Base-by-base conservation (phyloP, 2,888 invertebrate genomes). In the Muscina levida region DNA sequence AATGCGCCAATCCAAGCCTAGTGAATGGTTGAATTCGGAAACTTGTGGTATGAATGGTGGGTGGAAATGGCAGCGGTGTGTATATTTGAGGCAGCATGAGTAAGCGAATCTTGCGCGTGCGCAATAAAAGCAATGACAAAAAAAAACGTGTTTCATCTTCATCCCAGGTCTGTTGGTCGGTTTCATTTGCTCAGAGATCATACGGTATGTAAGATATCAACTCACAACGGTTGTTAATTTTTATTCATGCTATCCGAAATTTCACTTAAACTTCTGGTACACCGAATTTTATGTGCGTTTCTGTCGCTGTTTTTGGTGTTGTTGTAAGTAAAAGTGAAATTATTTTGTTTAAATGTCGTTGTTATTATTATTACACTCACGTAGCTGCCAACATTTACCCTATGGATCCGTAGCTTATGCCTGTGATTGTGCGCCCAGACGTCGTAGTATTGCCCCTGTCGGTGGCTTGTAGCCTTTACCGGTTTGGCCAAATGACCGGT, bases 251-350 rank as follows among this genome's bases (percentile, higher is more conserved):
- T 26, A 22, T 31, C 44, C 62, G 74, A 24, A 79, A 74, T 83
- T 83, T 83, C 77, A 76, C 78, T 83, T 72, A 10, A 37, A 31
- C 31, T 31, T 31, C 8, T 31, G 31, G 4, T 8, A 31, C 31
- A 31, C 31, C 8, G 31, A 8, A 3, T 8, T 31, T 37, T 66
- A 39, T 67, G 59, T n/a, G 26, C 48, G 15, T 24, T 24, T 22
- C 17, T 70, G 26, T 10, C 39, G 59, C 39, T 59, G n/a, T 15
- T 17, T 13, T 17, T 62, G 22, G 6, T 22, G 62, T 62, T 42
- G 22, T 10, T 62, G 74, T 77, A 75, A 67, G 79, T 75, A 80
- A 82, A 82, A 82, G 82, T 82, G 80, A 82, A 82, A 82, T 77
- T 80, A 80, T 72, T 57, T 57, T 39, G 74, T 71, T 77, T 72